Conservation (phyloP, 2,888 invertebrate genomes). For the Mesorhabditis sp. region DNA sequence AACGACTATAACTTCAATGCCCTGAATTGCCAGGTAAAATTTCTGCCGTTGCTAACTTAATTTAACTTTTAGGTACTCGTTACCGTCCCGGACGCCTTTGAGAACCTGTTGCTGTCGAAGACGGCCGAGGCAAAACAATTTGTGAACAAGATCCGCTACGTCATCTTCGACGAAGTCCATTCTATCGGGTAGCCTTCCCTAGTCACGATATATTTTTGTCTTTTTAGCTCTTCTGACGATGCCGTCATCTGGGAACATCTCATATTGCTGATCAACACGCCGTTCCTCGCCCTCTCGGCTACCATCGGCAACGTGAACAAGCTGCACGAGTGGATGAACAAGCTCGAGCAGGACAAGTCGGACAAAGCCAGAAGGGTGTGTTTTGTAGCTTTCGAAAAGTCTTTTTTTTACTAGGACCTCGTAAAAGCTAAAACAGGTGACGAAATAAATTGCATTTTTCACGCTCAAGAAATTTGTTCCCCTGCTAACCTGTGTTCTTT, state of each 20-base stretch:
- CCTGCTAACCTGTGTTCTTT: neutral
- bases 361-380: no score
- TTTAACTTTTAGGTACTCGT: conserved; percentile 38
- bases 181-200: conserved; percentile 40
- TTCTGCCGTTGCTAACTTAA: no score
- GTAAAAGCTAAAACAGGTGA: no score
- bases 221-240: conserved; percentile 42
- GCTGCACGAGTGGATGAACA: conserved; percentile 49
- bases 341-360: no score
- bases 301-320: conserved; percentile 52
- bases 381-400: neutral
- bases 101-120: conserved; percentile 48
- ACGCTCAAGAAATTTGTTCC: neutral
- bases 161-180: conserved; percentile 56
- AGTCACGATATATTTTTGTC: neutral
- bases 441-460: no score
- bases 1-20: conserved; percentile 47
- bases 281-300: conserved; percentile 55
- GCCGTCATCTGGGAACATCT: conserved; percentile 56
- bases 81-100: conserved; percentile 52
- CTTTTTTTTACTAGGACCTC: neutral
- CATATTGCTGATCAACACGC: conserved; percentile 52
- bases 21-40: conserved; percentile 42
- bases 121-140: conserved; percentile 49
- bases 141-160: conserved; percentile 51